These are phyloP conservation scores for Drosophila teissieri DNA, from an alignment of 1,140 invertebrate genomes.

Conservation along the genomic window DNA sequence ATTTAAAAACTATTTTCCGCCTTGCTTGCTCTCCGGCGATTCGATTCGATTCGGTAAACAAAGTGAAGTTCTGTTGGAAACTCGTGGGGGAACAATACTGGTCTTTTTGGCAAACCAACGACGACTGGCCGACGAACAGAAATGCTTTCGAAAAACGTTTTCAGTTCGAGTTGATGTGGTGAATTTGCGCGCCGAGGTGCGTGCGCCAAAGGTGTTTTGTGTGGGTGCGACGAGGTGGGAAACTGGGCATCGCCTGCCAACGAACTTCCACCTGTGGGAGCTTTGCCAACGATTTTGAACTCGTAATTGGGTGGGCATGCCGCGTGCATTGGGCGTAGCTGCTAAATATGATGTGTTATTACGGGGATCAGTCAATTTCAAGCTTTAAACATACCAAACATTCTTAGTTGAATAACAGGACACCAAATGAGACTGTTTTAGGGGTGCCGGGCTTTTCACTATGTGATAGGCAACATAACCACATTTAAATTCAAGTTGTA, in stretches of 20 bases:
- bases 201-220: constrained; percentile 52
- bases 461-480: too few species aligned
- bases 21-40: constrained; percentile 14
- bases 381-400: too few species aligned
- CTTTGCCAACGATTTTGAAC: constrained; percentile 13
- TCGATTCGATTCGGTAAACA: constrained; percentile 50
- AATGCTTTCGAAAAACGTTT: constrained; percentile 58
- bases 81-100: constrained; percentile 7
- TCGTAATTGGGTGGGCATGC: neutral
- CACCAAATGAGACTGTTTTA: too few species aligned
- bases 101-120: constrained; percentile 54
- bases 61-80: constrained; percentile 28
- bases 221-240: constrained; percentile 47
- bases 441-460: too few species aligned
- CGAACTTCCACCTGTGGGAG: constrained; percentile 49
- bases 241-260: neutral
- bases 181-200: constrained; percentile 53
- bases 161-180: constrained; percentile 50
- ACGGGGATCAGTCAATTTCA: neutral
- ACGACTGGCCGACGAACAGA: constrained; percentile 61
- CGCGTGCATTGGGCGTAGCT: neutral
- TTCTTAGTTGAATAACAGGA: too few species aligned
- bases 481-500: too few species aligned
- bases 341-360: neutral
- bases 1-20: constrained; percentile 54